phyloP scores from a whole-genome alignment of 35 echinoderm and acorn worm genomes.

The Holothuria glaberrima region DNA sequence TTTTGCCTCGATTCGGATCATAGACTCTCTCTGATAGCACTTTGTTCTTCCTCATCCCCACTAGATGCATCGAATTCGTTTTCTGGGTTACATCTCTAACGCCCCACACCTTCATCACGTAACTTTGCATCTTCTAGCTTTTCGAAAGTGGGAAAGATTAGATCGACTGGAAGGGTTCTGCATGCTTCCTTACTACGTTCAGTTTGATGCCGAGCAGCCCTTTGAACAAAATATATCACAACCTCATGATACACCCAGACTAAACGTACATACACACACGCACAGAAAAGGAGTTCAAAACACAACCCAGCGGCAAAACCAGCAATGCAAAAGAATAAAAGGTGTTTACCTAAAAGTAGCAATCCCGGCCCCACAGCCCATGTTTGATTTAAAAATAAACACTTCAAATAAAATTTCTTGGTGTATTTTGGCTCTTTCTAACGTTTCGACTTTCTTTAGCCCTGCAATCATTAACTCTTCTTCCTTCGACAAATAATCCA shows the following conservation, averaged over 20 bases:
- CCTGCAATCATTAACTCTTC: conserved; percentile 9
- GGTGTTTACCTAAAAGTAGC: background rate
- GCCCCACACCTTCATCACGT: background rate
- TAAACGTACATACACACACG: background rate
- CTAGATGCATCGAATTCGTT: background rate
- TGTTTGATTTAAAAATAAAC: background rate
- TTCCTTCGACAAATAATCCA: background rate
- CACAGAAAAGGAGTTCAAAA: background rate
- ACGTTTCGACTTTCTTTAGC: background rate
- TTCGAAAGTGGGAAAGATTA: background rate
- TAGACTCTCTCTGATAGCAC: background rate
- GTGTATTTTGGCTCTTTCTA: conserved; percentile 9
- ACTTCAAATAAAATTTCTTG: background rate
- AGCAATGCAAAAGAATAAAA: background rate
- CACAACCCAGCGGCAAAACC: background rate
- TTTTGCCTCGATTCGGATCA: background rate
- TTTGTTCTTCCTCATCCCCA: background rate
- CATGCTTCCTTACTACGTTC: too few relatives aligned
- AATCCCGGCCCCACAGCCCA: background rate
- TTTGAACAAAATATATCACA: background rate
- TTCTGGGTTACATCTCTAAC: background rate
- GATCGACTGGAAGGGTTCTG: background rate
- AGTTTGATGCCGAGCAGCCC: background rate
- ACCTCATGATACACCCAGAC: background rate
- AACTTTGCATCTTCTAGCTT: conserved; percentile 1